Percentiles rank a stretch among this genome's conserved stretches.
Conservation (phyloP, 53 echinoderm and acorn worm genomes). For the Hippasteria phrygiana region DNA sequence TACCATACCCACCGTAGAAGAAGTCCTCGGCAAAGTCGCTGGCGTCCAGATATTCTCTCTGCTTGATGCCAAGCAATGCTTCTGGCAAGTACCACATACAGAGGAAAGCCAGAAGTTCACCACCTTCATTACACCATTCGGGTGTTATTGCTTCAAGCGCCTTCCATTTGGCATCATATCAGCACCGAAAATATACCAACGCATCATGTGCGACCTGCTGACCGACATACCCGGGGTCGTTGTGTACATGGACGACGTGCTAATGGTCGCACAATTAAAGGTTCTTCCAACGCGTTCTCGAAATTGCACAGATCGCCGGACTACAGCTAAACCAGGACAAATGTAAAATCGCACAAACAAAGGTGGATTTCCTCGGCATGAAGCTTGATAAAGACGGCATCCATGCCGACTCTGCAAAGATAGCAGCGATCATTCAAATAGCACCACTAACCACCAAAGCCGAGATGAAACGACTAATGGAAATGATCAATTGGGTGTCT, state of each 20-base stretch:
- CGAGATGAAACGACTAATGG: slow-evolving; percentile 16
- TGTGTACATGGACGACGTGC: slow-evolving; percentile 5
- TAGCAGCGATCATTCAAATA: slow-evolving; percentile 14
- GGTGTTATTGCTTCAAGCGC: too few species aligned
- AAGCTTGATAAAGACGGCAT: too few species aligned
- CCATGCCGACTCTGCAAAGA: slow-evolving; percentile 29
- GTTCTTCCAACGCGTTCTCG: neutral
- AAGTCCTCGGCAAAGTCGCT: too few species aligned
- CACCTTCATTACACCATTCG: too few species aligned
- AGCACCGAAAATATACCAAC: neutral
- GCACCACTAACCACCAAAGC: slow-evolving; percentile 14
- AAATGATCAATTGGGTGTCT: slow-evolving; percentile 17
- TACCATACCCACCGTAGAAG: too few species aligned
- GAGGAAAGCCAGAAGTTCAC: too few species aligned
- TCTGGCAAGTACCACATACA: too few species aligned
- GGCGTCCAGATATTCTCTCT: too few species aligned
- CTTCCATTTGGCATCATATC: too few species aligned
- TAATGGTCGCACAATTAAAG: too few species aligned
- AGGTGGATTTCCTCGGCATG: slow-evolving; percentile 3
- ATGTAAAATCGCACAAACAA: slow-evolving; percentile 3
- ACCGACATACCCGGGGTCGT: neutral
- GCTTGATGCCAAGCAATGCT: too few species aligned
- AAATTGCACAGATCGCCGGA: slow-evolving; percentile 5
- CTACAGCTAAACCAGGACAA: neutral
- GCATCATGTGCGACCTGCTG: neutral